These are phyloP conservation scores for Trichopria drosophilae DNA, from an alignment of 2,888 invertebrate genomes.

Conservation along the genomic window DNA sequence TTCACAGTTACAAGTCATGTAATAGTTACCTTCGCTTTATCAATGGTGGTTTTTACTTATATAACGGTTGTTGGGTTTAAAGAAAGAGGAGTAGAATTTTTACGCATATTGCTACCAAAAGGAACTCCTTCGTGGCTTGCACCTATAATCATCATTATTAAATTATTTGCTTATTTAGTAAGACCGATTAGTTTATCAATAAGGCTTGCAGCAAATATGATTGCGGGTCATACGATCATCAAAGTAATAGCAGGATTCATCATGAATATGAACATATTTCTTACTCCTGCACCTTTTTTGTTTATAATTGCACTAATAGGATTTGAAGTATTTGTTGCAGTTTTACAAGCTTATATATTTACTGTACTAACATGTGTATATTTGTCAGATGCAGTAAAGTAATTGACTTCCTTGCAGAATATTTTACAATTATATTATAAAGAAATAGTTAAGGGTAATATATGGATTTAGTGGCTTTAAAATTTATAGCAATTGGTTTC, in stretches of 20 bases:
- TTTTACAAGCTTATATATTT: constrained; percentile 24
- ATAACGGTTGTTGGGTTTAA: constrained; percentile 18
- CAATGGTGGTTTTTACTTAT: constrained; percentile 14
- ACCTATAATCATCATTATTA: constrained; percentile 13
- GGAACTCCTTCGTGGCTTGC: constrained; percentile 17
- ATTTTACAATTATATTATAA: no score
- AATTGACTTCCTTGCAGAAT: constrained; percentile 13
- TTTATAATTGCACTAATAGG: constrained; percentile 18
- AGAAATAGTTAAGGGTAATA: constrained; percentile 16
- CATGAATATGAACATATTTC: constrained; percentile 9
- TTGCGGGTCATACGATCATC: constrained; percentile 11
- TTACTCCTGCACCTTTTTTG: constrained; percentile 11
- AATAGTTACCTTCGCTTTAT: constrained; percentile 16
- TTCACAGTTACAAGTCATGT: constrained; percentile 25
- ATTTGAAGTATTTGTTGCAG: constrained; percentile 23
- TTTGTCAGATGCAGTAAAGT: constrained; percentile 17
- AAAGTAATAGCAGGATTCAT: constrained; percentile 16
- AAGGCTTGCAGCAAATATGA: constrained; percentile 21
- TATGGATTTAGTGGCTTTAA: constrained; percentile 16
- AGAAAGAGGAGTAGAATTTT: constrained; percentile 11
- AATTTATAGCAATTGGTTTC: constrained; percentile 13
- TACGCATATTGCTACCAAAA: constrained; percentile 10
- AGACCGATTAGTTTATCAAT: constrained; percentile 19
- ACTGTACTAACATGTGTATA: constrained; percentile 23
- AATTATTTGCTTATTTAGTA: constrained; percentile 14